Evolutionary conservation across 2,888 invertebrate species (phyloP).

Genomic region (Pristionchus exspectatus): DNA sequence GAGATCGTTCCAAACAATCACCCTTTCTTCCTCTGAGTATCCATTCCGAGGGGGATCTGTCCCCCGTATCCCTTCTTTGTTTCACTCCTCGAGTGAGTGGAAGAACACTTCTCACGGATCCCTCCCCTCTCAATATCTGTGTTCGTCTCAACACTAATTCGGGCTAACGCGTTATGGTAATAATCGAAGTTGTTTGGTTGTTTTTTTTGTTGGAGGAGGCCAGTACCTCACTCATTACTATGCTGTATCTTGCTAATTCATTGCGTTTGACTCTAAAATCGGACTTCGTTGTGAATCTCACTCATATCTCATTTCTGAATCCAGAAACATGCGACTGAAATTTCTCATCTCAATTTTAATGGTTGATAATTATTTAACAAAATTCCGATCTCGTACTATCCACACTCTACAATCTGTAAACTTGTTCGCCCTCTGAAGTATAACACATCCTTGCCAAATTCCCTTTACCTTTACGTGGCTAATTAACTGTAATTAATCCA

Average conservation of each 20-base stretch:
- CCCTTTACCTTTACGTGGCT: neutral
- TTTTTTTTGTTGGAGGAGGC: no score
- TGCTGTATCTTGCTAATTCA: neutral
- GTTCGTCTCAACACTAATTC: neutral
- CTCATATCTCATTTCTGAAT: neutral
- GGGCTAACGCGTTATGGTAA: neutral
- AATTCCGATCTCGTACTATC: no score
- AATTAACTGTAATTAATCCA: no score
- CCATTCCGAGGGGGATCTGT: neutral
- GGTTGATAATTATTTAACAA: neutral
- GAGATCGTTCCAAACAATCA: constrained; percentile 1
- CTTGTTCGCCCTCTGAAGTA: no score
- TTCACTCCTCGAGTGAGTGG: neutral
- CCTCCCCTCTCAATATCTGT: neutral
- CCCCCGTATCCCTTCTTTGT: neutral
- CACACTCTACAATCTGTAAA: no score
- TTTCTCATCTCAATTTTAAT: neutral
- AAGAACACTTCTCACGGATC: constrained; percentile 32
- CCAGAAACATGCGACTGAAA: neutral
- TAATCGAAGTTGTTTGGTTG: neutral
- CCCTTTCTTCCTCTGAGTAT: neutral
- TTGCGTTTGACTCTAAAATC: no score
- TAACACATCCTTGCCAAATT: neutral
- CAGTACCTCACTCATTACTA: neutral
- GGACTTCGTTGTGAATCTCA: neutral